Evolutionary conservation across 2,888 invertebrate genomes (phyloP).

Genomic region (Aquatica leii): DNA sequence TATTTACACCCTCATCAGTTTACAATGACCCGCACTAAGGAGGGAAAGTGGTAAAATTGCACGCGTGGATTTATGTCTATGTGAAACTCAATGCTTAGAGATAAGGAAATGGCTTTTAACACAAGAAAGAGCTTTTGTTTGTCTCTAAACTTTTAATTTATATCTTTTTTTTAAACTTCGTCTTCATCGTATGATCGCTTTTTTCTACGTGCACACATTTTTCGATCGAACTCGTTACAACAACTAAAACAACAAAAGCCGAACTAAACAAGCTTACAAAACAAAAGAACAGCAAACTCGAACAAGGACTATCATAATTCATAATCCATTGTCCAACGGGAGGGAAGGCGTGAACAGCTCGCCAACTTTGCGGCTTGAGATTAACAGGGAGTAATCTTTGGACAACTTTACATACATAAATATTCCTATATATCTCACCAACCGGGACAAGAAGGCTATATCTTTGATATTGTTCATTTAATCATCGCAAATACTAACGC

Average conservation of each 20-base stretch:
- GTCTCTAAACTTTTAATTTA: background rate
- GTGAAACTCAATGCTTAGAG: constrained; percentile 54
- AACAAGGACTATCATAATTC: constrained; percentile 52
- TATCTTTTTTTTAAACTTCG: constrained; percentile 1
- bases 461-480: constrained; percentile 58
- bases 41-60: constrained; percentile 45
- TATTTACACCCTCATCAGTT: constrained; percentile 75
- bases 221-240: constrained; percentile 30
- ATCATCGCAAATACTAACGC: constrained; percentile 46
- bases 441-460: constrained; percentile 54
- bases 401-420: constrained; percentile 59
- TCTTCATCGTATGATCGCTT: background rate
- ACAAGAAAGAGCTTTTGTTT: constrained; percentile 14
- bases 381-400: constrained; percentile 59
- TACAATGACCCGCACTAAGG: constrained; percentile 66
- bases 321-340: constrained; percentile 56
- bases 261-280: constrained; percentile 19
- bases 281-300: constrained; percentile 46
- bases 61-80: constrained; percentile 53
- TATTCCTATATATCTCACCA: constrained; percentile 54
- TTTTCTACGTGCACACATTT: constrained; percentile 15
- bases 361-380: constrained; percentile 57
- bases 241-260: constrained; percentile 19
- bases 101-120: constrained; percentile 36
- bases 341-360: constrained; percentile 54